phyloP scores from a whole-genome alignment of 2,797 vertebrate genomes.

The Channa striata region DNA sequence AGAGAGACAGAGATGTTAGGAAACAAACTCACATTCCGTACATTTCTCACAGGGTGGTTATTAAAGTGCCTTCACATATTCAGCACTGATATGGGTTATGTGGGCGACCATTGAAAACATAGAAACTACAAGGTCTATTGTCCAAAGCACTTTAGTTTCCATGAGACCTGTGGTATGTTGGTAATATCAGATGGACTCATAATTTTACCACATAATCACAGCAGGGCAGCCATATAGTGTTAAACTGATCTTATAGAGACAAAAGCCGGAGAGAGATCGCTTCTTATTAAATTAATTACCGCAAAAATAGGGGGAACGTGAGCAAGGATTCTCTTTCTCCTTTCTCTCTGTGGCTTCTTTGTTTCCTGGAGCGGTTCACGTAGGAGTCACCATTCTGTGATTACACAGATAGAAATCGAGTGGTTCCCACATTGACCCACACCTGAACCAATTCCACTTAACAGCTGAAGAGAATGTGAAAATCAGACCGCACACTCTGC shows the following conservation, averaged over 20 bases:
- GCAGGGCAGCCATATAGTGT: constrained; percentile 27
- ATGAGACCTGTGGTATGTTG: constrained; percentile 41
- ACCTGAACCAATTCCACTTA: constrained; percentile 57
- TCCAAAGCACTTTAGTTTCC: constrained; percentile 46
- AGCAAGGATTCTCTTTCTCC: constrained; percentile 48
- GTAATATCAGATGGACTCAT: constrained; percentile 58
- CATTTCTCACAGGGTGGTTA: constrained; percentile 76
- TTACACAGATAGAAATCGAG: constrained; percentile 65
- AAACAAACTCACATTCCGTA: constrained; percentile 75
- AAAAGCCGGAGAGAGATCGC: constrained; percentile 46
- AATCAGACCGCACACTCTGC: constrained; percentile 27
- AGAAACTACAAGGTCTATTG: constrained; percentile 21
- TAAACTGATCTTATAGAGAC: constrained; percentile 64
- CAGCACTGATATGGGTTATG: constrained; percentile 33
- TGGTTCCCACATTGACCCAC: constrained; percentile 63
- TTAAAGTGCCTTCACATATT: constrained; percentile 70
- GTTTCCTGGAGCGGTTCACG: constrained; percentile 72
- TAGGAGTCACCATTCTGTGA: constrained; percentile 72
- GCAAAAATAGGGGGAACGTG: constrained; percentile 24
- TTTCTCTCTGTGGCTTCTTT: constrained; percentile 68
- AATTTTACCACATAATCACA: constrained; percentile 56
- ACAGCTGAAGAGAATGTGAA: constrained; percentile 25
- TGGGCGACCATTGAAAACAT: constrained; percentile 4
- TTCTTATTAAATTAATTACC: constrained; percentile 75
- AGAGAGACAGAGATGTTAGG: constrained; percentile 38